Evolutionary conservation across 1,140 invertebrate genomes (phyloP).

Genomic region (Scaptomyza pallida): DNA sequence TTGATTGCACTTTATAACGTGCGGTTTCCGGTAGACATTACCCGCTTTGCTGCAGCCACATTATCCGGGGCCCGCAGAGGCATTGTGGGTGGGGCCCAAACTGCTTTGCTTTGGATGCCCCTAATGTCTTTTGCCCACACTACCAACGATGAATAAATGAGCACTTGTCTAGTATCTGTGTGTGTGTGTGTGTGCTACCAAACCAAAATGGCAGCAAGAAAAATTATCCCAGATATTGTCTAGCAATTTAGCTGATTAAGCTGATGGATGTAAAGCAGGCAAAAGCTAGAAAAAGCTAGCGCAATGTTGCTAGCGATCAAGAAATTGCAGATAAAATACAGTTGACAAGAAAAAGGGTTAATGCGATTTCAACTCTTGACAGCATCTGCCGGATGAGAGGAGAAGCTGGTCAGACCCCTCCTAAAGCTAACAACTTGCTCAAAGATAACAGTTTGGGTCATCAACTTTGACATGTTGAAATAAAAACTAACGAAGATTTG

Average conservation of each 20-base stretch:
- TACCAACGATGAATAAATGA: constrained; percentile 75
- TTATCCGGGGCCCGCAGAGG: constrained; percentile 49
- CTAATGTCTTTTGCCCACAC: constrained; percentile 74
- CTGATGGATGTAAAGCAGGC: constrained; percentile 79
- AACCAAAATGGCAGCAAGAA: constrained; percentile 77
- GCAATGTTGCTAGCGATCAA: constrained; percentile 66
- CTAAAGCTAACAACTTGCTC: constrained; percentile 4
- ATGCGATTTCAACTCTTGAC: constrained; percentile 78
- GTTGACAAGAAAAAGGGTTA: constrained; percentile 75
- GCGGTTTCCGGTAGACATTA: constrained; percentile 82
- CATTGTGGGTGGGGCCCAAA: constrained; percentile 15
- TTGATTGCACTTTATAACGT: constrained; percentile 83
- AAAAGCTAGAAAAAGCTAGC: constrained; percentile 40
- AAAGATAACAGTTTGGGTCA: background rate
- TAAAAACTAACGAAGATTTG: background rate
- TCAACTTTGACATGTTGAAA: background rate
- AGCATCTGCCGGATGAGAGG: constrained; percentile 29
- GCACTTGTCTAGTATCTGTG: constrained; percentile 66
- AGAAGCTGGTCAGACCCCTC: constrained; percentile 22
- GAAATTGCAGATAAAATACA: constrained; percentile 37
- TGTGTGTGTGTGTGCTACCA: constrained; percentile 22
- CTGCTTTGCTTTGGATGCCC: constrained; percentile 44
- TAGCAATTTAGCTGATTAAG: constrained; percentile 83
- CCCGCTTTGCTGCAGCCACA: constrained; percentile 72
- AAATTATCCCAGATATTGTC: constrained; percentile 83